phyloP scores from a whole-genome alignment of 2,797 vertebrate genomes.

The Tympanoctomys barrerae region DNA sequence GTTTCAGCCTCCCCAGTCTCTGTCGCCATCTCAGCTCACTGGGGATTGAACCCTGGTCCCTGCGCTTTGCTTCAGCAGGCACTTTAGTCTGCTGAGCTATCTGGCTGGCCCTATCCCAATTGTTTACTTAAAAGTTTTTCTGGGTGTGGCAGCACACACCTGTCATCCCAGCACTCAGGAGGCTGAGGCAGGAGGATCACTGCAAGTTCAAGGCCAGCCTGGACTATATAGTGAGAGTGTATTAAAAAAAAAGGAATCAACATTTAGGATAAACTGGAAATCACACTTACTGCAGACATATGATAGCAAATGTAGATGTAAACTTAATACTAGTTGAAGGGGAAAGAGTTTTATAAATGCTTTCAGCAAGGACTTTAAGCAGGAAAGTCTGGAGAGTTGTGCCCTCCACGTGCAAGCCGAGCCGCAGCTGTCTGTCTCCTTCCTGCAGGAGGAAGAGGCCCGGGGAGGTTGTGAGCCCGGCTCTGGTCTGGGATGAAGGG shows the following conservation, averaged over 20 bases:
- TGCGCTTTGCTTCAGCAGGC: too few relatives aligned
- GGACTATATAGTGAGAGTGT: not conserved
- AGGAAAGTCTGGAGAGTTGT: not conserved
- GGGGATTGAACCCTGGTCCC: too few relatives aligned
- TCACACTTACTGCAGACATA: slow-evolving; percentile 33
- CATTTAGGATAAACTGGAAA: slow-evolving; percentile 57
- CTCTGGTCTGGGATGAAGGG: not conserved
- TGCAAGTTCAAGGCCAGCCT: not conserved
- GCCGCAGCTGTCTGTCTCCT: not conserved
- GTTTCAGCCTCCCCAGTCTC: too few relatives aligned
- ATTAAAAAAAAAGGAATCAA: not conserved
- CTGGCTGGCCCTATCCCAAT: not conserved
- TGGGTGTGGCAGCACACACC: not conserved
- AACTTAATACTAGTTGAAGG: slow-evolving; percentile 40
- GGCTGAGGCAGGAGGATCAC: not conserved
- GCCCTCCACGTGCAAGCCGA: not conserved
- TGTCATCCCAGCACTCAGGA: not conserved
- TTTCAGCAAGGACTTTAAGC: slow-evolving; percentile 29
- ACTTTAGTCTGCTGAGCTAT: too few relatives aligned
- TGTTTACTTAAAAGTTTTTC: slow-evolving; percentile 67
- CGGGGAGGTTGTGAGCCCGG: not conserved
- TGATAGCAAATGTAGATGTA: slow-evolving; percentile 24
- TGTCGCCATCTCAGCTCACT: too few relatives aligned
- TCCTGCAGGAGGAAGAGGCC: not conserved
- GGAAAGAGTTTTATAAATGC: not conserved